Conservation (phyloP, 2,113 vertebrate genomes). For the Platysteira castanea region DNA sequence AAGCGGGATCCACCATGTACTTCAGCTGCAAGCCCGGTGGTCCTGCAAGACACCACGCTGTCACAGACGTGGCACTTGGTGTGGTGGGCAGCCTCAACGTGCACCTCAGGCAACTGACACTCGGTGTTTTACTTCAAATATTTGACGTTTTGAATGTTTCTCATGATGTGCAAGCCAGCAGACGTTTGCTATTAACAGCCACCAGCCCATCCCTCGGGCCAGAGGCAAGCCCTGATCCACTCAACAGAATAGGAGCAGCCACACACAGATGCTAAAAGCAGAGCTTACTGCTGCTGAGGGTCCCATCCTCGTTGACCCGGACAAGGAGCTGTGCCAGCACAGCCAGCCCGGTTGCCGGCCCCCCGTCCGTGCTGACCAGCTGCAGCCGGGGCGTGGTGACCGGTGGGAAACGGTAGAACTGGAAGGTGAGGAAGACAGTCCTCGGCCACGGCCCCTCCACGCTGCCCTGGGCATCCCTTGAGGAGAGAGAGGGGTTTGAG, state of each 20-base stretch:
- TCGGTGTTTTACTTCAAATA: neutral
- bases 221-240: neutral
- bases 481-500: neutral
- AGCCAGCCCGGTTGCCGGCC: neutral
- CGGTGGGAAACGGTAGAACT: slow-evolving; percentile 90
- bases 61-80: neutral
- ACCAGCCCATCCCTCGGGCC: neutral
- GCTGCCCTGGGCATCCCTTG: slow-evolving; percentile 66
- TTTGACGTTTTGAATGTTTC: neutral
- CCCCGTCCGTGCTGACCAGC: slow-evolving; percentile 61
- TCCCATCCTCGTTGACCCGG: slow-evolving; percentile 70
- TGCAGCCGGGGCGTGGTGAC: slow-evolving; percentile 80
- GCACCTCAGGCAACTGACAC: neutral
- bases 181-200: neutral
- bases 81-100: rapidly evolving
- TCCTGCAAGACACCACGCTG: slow-evolving; percentile 52
- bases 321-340: slow-evolving; percentile 73
- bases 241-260: neutral
- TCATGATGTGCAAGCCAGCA: neutral
- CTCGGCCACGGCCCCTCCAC: slow-evolving; percentile 67
- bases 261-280: rapidly evolving
- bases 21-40: slow-evolving; percentile 82
- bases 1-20: slow-evolving; percentile 80
- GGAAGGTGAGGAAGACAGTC: slow-evolving; percentile 90
- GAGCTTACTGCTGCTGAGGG: slow-evolving; percentile 71